Conservation (phyloP, 2,113 vertebrate genomes). For the Eulemur rufifrons region DNA sequence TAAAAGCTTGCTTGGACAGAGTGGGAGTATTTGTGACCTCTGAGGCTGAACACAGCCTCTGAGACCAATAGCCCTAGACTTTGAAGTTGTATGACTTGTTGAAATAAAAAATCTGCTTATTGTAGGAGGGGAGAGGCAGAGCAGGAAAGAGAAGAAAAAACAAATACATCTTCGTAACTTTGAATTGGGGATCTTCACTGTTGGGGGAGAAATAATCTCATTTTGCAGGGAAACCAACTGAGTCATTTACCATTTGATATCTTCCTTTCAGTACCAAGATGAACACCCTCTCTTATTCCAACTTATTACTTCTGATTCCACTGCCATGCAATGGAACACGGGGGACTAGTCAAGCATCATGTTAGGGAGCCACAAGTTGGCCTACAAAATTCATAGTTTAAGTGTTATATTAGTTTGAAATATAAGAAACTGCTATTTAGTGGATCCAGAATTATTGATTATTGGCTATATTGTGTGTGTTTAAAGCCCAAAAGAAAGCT, state of each 20-base stretch:
- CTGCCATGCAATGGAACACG: background rate
- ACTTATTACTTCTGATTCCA: background rate
- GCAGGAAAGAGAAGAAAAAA: background rate
- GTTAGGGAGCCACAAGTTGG: background rate
- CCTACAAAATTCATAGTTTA: background rate
- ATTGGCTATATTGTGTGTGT: background rate
- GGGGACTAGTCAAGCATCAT: fast-evolving
- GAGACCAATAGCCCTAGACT: slow-evolving; percentile 38
- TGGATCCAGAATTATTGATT: background rate
- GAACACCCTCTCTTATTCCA: background rate
- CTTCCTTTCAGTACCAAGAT: background rate
- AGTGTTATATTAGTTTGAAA: background rate
- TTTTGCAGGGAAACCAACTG: background rate
- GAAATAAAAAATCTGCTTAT: background rate
- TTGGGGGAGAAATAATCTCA: background rate
- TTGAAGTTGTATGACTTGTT: slow-evolving; percentile 40
- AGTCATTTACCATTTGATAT: background rate
- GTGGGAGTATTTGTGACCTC: slow-evolving; percentile 39
- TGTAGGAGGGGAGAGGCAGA: background rate
- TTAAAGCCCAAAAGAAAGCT: background rate
- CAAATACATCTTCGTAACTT: background rate
- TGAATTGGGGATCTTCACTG: background rate
- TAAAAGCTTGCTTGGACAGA: background rate
- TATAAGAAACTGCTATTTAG: background rate
- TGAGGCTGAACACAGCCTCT: slow-evolving; percentile 36